These are phyloP conservation scores for Ormyrus labotus DNA, from an alignment of 2,888 invertebrate species.

Conservation along the genomic window DNA sequence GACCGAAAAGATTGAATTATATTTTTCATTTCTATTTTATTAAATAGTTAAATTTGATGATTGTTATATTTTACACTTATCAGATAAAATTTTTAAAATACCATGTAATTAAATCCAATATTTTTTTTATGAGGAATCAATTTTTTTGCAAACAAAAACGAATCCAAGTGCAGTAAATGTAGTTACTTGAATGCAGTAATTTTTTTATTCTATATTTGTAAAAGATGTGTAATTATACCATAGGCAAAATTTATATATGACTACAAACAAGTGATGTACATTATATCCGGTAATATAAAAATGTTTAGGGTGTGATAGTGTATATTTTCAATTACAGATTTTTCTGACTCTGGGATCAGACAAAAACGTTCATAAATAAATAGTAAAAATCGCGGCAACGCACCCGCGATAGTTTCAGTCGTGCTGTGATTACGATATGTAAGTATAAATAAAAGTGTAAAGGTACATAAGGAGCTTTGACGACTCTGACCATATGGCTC, in stretches of 20 bases:
- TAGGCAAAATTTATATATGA: not conserved
- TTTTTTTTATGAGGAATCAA: not conserved
- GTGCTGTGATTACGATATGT: conserved; percentile 43
- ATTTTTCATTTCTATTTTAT: no score
- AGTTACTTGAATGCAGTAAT: conserved; percentile 16
- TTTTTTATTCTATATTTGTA: not conserved
- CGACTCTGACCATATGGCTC: conserved; percentile 6
- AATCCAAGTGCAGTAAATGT: no score
- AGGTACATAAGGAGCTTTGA: conserved; percentile 20
- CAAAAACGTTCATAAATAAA: not conserved
- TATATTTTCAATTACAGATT: not conserved
- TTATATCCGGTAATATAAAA: conserved; percentile 1
- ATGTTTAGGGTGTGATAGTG: not conserved
- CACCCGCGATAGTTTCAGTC: conserved; percentile 25
- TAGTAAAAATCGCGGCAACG: conserved; percentile 13
- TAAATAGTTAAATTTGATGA: no score
- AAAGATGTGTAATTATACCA: not conserved
- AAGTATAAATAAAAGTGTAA: conserved; percentile 36
- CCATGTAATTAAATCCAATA: not conserved
- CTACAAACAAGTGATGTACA: not conserved
- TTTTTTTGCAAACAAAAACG: no score
- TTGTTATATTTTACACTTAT: no score
- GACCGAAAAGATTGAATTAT: no score
- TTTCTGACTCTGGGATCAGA: not conserved
- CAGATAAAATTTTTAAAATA: no score